Conservation (phyloP, 1,140 invertebrate species). For the Drosophila sproati region DNA sequence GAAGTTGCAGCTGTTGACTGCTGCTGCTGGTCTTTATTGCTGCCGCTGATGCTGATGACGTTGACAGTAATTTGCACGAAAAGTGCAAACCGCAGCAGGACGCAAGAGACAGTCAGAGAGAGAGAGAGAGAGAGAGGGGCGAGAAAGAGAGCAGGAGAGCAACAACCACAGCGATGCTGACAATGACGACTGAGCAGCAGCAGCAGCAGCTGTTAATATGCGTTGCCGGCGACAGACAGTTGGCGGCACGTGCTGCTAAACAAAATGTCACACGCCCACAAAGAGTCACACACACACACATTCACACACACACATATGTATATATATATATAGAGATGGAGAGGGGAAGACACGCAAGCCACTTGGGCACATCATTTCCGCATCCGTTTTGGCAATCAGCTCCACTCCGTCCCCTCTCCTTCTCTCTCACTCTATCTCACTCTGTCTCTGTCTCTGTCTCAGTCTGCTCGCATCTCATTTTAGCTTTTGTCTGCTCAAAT, state of each 20-base stretch:
- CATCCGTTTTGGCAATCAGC: conserved; percentile 76
- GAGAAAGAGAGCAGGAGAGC: too few relatives aligned
- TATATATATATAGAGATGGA: neutral
- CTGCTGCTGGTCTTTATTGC: conserved; percentile 38
- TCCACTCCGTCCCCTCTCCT: neutral
- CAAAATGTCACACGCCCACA: conserved; percentile 55
- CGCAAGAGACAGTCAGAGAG: conserved; percentile 27
- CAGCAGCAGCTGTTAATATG: conserved; percentile 63
- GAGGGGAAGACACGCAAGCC: conserved; percentile 3
- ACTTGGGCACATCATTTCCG: conserved; percentile 66
- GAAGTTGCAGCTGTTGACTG: conserved; percentile 7
- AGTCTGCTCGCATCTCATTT: conserved; percentile 47
- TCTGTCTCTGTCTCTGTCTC: neutral
- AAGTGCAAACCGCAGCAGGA: conserved; percentile 78
- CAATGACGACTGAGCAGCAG: neutral
- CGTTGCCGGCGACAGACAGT: conserved; percentile 25
- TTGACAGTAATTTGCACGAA: conserved; percentile 78
- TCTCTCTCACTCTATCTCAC: neutral
- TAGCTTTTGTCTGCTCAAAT: conserved; percentile 51
- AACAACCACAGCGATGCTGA: too few relatives aligned
- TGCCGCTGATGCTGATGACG: conserved; percentile 62
- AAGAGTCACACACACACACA: neutral
- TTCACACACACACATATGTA: neutral
- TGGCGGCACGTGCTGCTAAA: conserved; percentile 74
- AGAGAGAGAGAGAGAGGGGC: neutral